A percentile compares a stretch with the other conserved stretches of the same genome.
Conservation (phyloP, 2,113 vertebrate genomes). For the Pheucticus melanocephalus region DNA sequence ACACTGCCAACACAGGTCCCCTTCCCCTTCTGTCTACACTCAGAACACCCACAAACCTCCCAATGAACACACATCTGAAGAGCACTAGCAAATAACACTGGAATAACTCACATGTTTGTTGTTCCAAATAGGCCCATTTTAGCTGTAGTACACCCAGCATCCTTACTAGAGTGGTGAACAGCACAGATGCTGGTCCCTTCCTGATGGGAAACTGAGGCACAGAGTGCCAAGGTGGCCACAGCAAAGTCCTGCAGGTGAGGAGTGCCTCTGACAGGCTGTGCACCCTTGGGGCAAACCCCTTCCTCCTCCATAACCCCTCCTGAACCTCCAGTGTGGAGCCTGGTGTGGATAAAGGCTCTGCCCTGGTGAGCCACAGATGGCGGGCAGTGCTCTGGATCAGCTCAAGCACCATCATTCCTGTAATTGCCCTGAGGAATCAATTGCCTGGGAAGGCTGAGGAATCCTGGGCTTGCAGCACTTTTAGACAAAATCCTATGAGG, state of each 20-base stretch:
- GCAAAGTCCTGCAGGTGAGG: neutral
- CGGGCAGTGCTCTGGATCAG: neutral
- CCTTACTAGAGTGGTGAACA: neutral
- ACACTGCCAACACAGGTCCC: neutral
- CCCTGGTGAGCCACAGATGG: neutral
- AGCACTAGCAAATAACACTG: neutral
- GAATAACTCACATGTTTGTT: accelerated
- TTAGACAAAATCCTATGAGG: neutral
- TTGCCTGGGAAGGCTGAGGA: neutral
- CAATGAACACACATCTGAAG: neutral
- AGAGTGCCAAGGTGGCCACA: neutral
- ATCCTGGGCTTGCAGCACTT: neutral
- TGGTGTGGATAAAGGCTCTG: neutral
- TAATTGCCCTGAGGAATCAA: neutral
- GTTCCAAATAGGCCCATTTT: neutral
- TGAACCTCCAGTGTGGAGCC: neutral
- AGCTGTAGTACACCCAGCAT: neutral
- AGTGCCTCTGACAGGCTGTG: neutral
- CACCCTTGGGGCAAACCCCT: neutral
- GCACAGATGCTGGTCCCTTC: neutral
- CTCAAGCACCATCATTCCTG: neutral
- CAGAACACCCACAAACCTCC: neutral
- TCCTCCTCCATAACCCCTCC: neutral
- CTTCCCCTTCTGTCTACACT: neutral
- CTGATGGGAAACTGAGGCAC: neutral